phyloP scores from a whole-genome alignment of 2,888 invertebrate species.

The Volucella inflata region DNA sequence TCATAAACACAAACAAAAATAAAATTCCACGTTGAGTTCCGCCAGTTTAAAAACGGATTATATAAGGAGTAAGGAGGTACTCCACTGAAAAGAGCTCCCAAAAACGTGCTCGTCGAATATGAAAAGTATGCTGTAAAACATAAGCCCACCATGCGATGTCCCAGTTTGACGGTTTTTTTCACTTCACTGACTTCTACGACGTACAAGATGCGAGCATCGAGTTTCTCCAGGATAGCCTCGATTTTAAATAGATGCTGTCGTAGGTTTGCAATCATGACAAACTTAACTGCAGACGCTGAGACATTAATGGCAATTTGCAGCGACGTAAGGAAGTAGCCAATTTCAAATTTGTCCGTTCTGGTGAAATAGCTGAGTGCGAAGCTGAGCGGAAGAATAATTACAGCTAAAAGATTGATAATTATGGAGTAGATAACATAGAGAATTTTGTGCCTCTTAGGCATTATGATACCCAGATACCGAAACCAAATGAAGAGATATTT shows the following conservation, averaged over 20 bases:
- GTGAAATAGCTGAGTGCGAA: too few species aligned
- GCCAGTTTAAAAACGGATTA: slow-evolving; percentile 78
- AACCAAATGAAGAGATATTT: slow-evolving; percentile 6
- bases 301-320: slow-evolving; percentile 78
- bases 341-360: background rate
- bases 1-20: slow-evolving; percentile 77
- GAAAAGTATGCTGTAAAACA: slow-evolving; percentile 74
- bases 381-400: too few species aligned
- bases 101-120: slow-evolving; percentile 76
- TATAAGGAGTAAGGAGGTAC: slow-evolving; percentile 78
- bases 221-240: slow-evolving; percentile 75
- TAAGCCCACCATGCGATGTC: slow-evolving; percentile 77
- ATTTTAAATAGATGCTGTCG: slow-evolving; percentile 75
- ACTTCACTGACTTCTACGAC: slow-evolving; percentile 72
- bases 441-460: background rate
- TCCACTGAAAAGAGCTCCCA: slow-evolving; percentile 75
- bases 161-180: slow-evolving; percentile 68
- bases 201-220: slow-evolving; percentile 76
- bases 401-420: too few species aligned
- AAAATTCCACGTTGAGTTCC: slow-evolving; percentile 66
- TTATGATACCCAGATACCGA: background rate
- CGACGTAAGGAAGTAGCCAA: slow-evolving; percentile 78
- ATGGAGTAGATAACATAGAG: background rate
- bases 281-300: slow-evolving; percentile 77
- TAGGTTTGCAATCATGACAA: slow-evolving; percentile 76